phyloP scores from a whole-genome alignment of 2,888 invertebrate species.

The Miltochrista miniata region DNA sequence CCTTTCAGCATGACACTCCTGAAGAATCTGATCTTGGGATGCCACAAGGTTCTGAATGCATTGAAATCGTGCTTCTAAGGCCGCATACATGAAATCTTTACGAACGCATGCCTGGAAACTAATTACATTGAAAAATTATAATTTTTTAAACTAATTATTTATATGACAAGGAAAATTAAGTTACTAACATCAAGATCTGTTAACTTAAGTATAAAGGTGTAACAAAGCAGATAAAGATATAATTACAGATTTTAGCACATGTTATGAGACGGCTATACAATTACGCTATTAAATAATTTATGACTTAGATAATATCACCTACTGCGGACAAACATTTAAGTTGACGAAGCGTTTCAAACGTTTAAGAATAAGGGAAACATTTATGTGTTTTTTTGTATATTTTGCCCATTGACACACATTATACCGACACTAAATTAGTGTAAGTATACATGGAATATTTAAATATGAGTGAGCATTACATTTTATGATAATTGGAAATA shows the following conservation, averaged over 20 bases:
- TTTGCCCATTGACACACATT: too few relatives aligned
- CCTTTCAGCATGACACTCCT: too few relatives aligned
- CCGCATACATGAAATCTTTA: too few relatives aligned
- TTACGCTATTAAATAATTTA: slow-evolving; percentile 31
- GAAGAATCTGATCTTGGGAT: too few relatives aligned
- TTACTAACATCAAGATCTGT: slow-evolving; percentile 4
- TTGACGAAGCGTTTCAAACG: not conserved
- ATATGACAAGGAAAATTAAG: not conserved
- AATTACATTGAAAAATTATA: too few relatives aligned
- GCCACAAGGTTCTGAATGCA: too few relatives aligned
- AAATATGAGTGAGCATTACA: too few relatives aligned
- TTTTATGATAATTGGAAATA: too few relatives aligned
- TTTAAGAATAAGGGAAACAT: not conserved
- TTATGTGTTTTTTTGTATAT: not conserved
- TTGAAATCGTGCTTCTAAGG: too few relatives aligned
- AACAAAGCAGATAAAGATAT: slow-evolving; percentile 21
- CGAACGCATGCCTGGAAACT: too few relatives aligned
- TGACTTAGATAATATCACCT: slow-evolving; percentile 13
- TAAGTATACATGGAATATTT: too few relatives aligned
- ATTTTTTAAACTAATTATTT: not conserved
- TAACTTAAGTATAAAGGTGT: slow-evolving; percentile 12
- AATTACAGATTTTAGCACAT: slow-evolving; percentile 21
- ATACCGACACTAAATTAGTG: too few relatives aligned
- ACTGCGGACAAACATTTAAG: slow-evolving; percentile 5
- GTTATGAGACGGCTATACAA: slow-evolving; percentile 21